A percentile compares a stretch with the other conserved stretches of the same genome.
These are phyloP conservation scores for Alosa alosa DNA, from an alignment of 2,113 vertebrate species.

Conservation along the genomic window DNA sequence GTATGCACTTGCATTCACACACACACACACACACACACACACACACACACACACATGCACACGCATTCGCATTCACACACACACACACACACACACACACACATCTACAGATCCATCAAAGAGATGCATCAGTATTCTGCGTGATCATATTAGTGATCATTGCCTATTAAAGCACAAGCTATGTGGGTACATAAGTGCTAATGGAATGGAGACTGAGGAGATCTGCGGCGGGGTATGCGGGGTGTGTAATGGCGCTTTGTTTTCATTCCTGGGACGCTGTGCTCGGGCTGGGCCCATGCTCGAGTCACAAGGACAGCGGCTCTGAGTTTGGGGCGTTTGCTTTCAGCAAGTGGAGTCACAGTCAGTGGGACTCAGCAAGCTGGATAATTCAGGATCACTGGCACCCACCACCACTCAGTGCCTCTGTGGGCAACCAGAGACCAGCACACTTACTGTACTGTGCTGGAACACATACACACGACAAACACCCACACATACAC, in stretches of 20 bases:
- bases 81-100: background rate
- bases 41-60: background rate
- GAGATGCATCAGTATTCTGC: background rate
- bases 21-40: background rate
- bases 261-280: conserved; percentile 31
- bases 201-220: background rate
- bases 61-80: background rate
- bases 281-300: background rate
- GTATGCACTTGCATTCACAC: background rate
- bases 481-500: conserved; percentile 18
- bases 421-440: conserved; percentile 52
- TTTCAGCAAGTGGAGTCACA: conserved; percentile 63
- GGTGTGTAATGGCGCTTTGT: background rate
- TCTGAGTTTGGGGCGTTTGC: conserved; percentile 54
- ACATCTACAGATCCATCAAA: background rate
- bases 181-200: background rate
- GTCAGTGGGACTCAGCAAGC: conserved; percentile 63
- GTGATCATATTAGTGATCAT: background rate
- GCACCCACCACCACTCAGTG: conserved; percentile 41
- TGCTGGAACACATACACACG: conserved; percentile 3
- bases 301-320: conserved; percentile 39
- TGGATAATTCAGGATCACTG: conserved; percentile 59
- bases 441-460: conserved; percentile 27
- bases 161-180: background rate
- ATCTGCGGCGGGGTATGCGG: background rate